Conservation (phyloP, 2,113 vertebrate genomes). For the Rousettus leschenaultii region DNA sequence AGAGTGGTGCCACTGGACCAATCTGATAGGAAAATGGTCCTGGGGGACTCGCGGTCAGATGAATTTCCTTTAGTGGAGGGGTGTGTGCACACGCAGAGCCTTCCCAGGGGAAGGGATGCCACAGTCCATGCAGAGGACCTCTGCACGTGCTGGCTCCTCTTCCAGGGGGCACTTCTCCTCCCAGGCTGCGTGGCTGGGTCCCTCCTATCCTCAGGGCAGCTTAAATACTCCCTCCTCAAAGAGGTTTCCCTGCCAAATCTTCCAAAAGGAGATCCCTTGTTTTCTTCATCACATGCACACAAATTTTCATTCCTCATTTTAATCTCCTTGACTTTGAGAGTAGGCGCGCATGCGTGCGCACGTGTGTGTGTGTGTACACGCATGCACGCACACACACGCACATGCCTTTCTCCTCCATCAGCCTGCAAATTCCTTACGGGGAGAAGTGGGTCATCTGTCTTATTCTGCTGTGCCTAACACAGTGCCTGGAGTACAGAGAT, state of each 20-base stretch:
- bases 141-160: background rate
- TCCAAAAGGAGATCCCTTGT: background rate
- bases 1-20: background rate
- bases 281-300: background rate
- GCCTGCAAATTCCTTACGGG: background rate
- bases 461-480: background rate
- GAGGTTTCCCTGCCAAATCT: background rate
- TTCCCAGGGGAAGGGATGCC: background rate
- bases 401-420: background rate
- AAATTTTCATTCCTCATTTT: background rate
- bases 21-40: background rate
- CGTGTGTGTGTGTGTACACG: background rate
- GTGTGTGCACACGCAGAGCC: background rate
- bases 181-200: background rate
- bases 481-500: background rate
- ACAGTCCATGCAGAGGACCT: background rate
- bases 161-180: background rate
- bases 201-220: background rate
- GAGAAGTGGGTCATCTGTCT: background rate
- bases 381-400: accelerated
- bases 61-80: background rate
- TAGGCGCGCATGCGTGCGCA: no score
- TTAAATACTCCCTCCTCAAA: background rate
- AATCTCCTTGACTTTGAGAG: background rate
- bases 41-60: background rate